Conservation (phyloP, 2,113 vertebrate species). For the Chloroceryle aenea region DNA sequence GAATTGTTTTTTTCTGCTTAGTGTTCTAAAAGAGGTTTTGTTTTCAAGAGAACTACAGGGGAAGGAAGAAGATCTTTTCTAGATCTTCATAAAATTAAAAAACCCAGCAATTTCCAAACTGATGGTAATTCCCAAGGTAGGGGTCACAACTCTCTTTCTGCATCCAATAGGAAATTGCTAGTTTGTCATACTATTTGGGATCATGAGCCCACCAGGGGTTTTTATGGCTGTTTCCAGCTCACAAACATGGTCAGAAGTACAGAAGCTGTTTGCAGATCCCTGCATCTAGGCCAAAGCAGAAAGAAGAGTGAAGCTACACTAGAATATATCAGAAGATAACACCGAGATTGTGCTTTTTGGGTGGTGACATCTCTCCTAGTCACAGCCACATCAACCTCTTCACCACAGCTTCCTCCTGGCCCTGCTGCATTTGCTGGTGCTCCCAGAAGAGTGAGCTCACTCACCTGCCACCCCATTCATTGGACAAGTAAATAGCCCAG, state of each 20-base stretch:
- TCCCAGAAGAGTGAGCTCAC: background rate
- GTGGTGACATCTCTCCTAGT: background rate
- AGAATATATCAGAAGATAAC: background rate
- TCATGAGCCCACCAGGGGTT: background rate
- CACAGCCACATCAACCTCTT: background rate
- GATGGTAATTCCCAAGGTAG: background rate
- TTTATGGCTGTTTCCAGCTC: background rate
- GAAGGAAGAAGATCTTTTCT: background rate
- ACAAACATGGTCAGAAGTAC: background rate
- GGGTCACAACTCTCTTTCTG: background rate
- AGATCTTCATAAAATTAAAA: background rate
- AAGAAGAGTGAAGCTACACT: background rate
- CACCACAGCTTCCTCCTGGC: background rate
- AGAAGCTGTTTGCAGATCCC: background rate
- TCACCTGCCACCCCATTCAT: rapidly evolving
- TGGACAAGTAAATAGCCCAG: background rate
- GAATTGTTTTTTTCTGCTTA: background rate
- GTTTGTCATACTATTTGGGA: background rate
- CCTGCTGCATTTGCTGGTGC: background rate
- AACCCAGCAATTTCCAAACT: background rate
- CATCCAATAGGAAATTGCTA: background rate
- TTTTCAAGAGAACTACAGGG: background rate
- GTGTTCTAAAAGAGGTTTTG: background rate
- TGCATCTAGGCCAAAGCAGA: background rate
- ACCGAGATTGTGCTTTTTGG: background rate